A percentile compares a stretch with the other conserved stretches of the same genome.
Conservation (phyloP, 1,140 invertebrate genomes). For the Nasonia vitripennis region DNA sequence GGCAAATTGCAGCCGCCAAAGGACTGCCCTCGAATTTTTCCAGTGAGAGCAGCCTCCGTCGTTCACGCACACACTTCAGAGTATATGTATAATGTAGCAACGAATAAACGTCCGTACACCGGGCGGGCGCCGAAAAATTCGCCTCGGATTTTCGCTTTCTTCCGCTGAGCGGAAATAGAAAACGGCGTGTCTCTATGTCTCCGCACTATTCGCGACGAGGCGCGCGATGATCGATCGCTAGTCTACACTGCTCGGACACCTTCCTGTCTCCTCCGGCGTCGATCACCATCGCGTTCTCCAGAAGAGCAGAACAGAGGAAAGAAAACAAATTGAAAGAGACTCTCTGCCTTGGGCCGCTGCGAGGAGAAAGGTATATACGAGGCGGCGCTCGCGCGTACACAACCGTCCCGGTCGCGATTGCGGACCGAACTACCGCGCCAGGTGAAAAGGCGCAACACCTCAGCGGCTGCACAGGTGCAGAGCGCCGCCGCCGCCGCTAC, state of each 20-base stretch:
- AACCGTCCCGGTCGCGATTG: constrained; percentile 66
- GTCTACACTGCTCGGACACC: background rate
- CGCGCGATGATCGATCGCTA: background rate
- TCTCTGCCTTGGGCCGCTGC: too few species aligned
- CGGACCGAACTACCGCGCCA: constrained; percentile 66
- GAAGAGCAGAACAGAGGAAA: background rate
- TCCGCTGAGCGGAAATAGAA: background rate
- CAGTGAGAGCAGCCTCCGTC: background rate
- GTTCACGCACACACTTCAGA: background rate
- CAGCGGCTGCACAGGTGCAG: constrained; percentile 70
- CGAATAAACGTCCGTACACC: background rate
- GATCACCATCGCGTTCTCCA: constrained; percentile 3
- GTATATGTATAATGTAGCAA: background rate
- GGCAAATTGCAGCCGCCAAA: constrained; percentile 12
- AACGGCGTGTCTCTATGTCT: background rate
- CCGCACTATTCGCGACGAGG: background rate
- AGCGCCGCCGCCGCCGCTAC: constrained; percentile 43
- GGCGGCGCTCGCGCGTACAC: constrained; percentile 34
- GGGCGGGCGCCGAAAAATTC: background rate
- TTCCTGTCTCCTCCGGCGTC: background rate
- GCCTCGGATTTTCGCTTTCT: too few species aligned
- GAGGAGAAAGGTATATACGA: background rate
- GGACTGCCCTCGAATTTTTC: constrained; percentile 49
- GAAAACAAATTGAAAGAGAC: background rate
- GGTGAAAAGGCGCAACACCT: constrained; percentile 72